phyloP scores from a whole-genome alignment of 1,140 invertebrate genomes.

The Eueides isabella region DNA sequence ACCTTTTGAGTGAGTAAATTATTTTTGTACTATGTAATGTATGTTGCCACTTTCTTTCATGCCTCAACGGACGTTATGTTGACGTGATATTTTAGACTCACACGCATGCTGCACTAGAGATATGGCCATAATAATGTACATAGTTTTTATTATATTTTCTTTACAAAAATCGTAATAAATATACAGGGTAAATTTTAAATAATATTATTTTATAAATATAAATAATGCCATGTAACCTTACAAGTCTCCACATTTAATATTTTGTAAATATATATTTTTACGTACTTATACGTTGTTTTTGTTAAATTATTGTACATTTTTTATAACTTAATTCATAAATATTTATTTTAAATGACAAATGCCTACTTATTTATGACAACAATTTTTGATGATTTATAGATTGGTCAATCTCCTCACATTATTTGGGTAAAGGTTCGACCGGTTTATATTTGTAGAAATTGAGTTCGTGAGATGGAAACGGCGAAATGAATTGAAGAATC shows the following conservation, averaged over 20 bases:
- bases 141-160: neutral
- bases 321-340: too few relatives aligned
- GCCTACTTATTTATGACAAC: neutral
- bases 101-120: neutral
- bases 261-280: too few relatives aligned
- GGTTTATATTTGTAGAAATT: slow-evolving; percentile 9
- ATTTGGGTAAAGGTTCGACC: neutral
- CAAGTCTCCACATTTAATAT: too few relatives aligned
- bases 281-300: too few relatives aligned
- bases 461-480: neutral
- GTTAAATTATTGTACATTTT: too few relatives aligned
- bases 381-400: neutral
- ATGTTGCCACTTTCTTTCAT: neutral
- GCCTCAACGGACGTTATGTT: neutral
- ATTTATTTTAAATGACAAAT: too few relatives aligned
- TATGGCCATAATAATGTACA: neutral
- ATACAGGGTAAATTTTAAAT: too few relatives aligned
- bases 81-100: neutral
- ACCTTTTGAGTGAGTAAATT: slow-evolving; percentile 44
- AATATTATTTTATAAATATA: too few relatives aligned
- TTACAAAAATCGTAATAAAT: too few relatives aligned
- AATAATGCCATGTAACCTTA: too few relatives aligned
- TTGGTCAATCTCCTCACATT: neutral
- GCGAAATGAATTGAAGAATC: neutral
- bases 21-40: slow-evolving; percentile 12